Percentiles rank a stretch among this genome's conserved stretches.
Conservation (phyloP, 1,140 invertebrate species). For the Oscheius sp. region DNA sequence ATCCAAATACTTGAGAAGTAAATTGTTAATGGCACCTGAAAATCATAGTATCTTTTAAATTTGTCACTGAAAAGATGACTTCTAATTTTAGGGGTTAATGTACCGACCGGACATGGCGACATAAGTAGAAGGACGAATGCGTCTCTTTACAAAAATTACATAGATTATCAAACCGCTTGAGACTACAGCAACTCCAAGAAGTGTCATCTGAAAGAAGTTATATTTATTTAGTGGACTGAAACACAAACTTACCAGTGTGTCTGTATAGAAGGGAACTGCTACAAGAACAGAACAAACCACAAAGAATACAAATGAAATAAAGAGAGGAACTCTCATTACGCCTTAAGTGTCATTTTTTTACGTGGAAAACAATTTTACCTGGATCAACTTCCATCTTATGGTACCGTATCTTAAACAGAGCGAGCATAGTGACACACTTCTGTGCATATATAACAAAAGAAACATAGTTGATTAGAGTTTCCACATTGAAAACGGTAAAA, state of each 20-base stretch:
- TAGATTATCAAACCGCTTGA: background rate
- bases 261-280: background rate
- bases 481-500: background rate
- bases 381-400: background rate
- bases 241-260: background rate
- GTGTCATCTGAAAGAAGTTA: background rate
- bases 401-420: background rate
- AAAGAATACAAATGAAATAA: background rate
- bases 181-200: background rate
- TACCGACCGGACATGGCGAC: background rate
- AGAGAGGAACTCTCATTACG: background rate
- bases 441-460: background rate
- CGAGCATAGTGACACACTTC: background rate
- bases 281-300: background rate
- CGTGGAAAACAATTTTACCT: background rate
- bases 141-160: background rate
- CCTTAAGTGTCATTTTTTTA: background rate
- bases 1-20: background rate
- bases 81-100: too few species aligned
- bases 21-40: background rate
- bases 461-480: constrained; percentile 1
- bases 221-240: background rate
- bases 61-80: too few species aligned
- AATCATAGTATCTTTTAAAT: too few species aligned
- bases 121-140: background rate